phyloP scores from a whole-genome alignment of 2,113 vertebrate genomes.

The Petromus typicus region DNA sequence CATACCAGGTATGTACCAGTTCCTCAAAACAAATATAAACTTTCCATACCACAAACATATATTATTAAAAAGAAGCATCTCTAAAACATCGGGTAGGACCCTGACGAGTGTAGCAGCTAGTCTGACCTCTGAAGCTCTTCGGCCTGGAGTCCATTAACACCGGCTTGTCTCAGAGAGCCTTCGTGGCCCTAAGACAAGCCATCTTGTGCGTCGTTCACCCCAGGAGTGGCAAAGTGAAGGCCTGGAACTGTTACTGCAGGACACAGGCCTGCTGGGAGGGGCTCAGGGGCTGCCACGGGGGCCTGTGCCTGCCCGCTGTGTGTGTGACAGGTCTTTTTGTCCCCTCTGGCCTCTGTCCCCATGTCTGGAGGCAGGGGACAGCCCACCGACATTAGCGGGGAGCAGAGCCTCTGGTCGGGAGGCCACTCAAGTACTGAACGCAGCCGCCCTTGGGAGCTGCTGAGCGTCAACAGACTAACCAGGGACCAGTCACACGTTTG shows the following conservation, averaged over 20 bases:
- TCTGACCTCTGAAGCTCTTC: background rate
- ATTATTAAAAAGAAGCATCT: background rate
- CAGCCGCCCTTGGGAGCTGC: slow-evolving; percentile 44
- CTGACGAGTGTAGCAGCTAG: background rate
- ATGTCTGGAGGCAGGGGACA: slow-evolving; percentile 50
- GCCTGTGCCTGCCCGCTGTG: background rate
- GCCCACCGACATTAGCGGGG: background rate
- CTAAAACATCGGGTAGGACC: background rate
- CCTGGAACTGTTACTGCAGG: background rate
- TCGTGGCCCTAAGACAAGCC: background rate
- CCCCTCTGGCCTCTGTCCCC: slow-evolving; percentile 37
- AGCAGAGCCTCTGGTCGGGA: background rate
- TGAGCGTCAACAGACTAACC: slow-evolving; percentile 51
- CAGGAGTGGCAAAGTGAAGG: background rate
- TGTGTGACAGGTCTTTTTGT: slow-evolving; percentile 10
- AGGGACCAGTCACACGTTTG: slow-evolving; percentile 33
- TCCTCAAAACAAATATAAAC: background rate
- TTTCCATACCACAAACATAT: background rate
- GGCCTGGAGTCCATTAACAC: background rate
- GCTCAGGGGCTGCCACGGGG: background rate
- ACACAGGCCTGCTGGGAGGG: background rate
- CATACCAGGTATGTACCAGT: background rate
- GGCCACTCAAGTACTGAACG: background rate
- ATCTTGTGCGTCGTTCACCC: background rate
- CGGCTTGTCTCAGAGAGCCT: too few relatives aligned